Conservation (phyloP, 37 sponge, comb jelly and placozoan species). For the Crambe crambe region DNA sequence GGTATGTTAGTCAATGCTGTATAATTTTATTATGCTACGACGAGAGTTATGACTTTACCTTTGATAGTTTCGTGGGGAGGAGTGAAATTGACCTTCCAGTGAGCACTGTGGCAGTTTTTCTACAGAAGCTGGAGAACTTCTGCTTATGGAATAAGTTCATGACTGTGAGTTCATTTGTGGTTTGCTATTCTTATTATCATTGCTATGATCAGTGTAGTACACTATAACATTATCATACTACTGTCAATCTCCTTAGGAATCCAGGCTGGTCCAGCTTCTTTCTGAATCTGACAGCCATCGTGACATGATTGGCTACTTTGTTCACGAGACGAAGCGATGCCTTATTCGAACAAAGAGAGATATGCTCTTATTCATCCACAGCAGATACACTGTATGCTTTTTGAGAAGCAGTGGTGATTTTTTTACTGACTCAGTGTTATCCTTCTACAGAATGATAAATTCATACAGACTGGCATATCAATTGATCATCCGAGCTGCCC, state of each 20-base stretch:
- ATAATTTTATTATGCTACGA: not conserved
- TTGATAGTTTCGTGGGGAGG: constrained; percentile 44
- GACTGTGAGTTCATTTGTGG: constrained; percentile 29
- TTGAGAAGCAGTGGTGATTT: not conserved
- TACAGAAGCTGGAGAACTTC: constrained; percentile 8
- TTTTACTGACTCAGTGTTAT: not conserved
- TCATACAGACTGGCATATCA: constrained; percentile 40
- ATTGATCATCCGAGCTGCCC: constrained; percentile 49
- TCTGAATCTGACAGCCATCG: constrained; percentile 1
- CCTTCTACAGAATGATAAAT: constrained; percentile 29
- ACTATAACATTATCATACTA: not conserved
- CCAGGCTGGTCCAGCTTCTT: not conserved
- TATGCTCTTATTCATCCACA: constrained; percentile 7
- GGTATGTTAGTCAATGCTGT: not conserved
- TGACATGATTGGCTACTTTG: constrained; percentile 5
- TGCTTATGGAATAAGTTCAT: constrained; percentile 24
- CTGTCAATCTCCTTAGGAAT: not conserved
- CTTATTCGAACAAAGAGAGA: constrained; percentile 15
- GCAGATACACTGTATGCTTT: constrained; percentile 5
- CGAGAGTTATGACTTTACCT: not conserved
- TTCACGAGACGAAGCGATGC: constrained; percentile 30
- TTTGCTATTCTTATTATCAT: too few species aligned
- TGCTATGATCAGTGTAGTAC: not conserved
- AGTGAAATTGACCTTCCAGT: constrained; percentile 51
- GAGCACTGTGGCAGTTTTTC: constrained; percentile 1